These are phyloP conservation scores for Bacillus rossius DNA, from an alignment of 1,140 invertebrate genomes.

Conservation along the genomic window DNA sequence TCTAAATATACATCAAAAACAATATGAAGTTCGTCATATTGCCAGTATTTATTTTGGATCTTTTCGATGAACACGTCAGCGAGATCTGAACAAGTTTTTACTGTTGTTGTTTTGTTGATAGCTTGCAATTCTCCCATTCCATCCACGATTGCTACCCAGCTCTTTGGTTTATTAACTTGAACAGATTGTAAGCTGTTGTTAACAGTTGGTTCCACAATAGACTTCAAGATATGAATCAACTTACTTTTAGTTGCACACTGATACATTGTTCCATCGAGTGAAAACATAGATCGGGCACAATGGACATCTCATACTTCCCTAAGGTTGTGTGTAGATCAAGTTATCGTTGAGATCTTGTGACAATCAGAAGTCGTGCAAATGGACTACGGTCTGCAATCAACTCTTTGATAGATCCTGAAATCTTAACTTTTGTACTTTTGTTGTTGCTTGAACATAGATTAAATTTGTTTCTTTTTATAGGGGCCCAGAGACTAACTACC, in stretches of 20 bases:
- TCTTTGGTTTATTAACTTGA: not conserved
- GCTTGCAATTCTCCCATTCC: slow-evolving; percentile 3
- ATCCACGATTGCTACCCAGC: slow-evolving; percentile 3
- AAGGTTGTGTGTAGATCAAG: not conserved
- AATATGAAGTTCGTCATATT: slow-evolving; percentile 4
- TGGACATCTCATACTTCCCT: not conserved
- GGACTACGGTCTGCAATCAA: not conserved
- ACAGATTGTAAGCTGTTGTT: not conserved
- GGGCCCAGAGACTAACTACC: not conserved
- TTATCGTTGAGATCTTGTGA: not conserved
- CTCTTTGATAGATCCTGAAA: not conserved
- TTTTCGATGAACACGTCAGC: not conserved
- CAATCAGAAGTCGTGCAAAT: slow-evolving; percentile 4
- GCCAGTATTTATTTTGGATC: not conserved
- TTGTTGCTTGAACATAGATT: not conserved
- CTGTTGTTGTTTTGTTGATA: not conserved
- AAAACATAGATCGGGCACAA: slow-evolving; percentile 8
- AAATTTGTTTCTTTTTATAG: not conserved
- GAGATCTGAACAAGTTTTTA: slow-evolving; percentile 4
- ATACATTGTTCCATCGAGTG: slow-evolving; percentile 1
- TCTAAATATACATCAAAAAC: not conserved
- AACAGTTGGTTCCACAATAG: not conserved
- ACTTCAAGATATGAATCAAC: not conserved
- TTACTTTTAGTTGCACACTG: not conserved
- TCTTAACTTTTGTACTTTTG: not conserved